A percentile compares a stretch with the other conserved stretches of the same genome.
phyloP scores from a whole-genome alignment of 2,797 vertebrate genomes.

The Loris lydekkerianus region DNA sequence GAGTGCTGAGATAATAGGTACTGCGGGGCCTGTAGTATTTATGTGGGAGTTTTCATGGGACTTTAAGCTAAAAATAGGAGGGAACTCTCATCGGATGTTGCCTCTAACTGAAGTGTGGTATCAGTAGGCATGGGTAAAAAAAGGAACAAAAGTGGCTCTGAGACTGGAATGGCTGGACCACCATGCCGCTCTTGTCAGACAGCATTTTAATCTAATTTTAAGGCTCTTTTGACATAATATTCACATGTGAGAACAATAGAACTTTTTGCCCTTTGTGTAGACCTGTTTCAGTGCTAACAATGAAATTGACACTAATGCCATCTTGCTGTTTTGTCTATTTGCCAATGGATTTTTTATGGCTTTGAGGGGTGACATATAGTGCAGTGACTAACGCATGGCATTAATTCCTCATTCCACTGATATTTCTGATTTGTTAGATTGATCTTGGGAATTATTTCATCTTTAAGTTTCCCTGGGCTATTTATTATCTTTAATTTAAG shows the following conservation, averaged over 20 bases:
- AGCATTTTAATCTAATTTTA: conserved; percentile 72
- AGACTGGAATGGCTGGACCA: conserved; percentile 15
- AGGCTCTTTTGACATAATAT: conserved; percentile 65
- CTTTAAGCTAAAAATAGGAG: conserved; percentile 64
- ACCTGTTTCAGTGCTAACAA: conserved; percentile 55
- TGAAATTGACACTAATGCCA: conserved; percentile 36
- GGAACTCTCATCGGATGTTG: conserved; percentile 51
- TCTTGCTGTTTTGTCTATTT: conserved; percentile 76
- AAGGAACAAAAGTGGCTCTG: conserved; percentile 51
- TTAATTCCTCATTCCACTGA: conserved; percentile 58
- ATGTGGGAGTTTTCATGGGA: conserved; percentile 13
- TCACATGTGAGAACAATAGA: conserved; percentile 76
- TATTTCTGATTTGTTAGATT: conserved; percentile 72
- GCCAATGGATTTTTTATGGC: conserved; percentile 19
- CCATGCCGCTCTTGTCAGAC: conserved; percentile 75
- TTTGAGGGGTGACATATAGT: background rate
- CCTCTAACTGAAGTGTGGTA: conserved; percentile 16
- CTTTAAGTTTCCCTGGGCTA: conserved; percentile 46
- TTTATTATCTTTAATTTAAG: conserved; percentile 67
- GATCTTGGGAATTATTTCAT: conserved; percentile 19
- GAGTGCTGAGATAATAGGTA: conserved; percentile 31
- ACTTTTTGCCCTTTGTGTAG: conserved; percentile 14
- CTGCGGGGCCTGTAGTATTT: conserved; percentile 5
- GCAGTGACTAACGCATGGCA: conserved; percentile 50
- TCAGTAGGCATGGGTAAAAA: conserved; percentile 40